phyloP scores from a whole-genome alignment of 2,113 vertebrate genomes.

The Hippocampus abdominalis region DNA sequence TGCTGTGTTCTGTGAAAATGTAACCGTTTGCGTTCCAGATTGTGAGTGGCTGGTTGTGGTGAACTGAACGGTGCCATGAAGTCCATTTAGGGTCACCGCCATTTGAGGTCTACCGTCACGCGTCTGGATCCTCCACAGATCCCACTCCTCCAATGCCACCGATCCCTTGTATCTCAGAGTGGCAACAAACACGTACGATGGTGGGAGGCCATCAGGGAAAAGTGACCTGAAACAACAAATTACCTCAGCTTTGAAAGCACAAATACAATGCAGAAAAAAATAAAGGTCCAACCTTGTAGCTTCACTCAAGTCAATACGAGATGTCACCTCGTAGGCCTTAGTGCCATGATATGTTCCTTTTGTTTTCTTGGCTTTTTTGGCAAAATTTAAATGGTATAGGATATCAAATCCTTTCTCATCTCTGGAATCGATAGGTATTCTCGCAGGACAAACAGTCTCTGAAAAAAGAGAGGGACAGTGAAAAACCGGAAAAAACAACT shows the following conservation, averaged over 20 bases:
- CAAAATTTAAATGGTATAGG: conserved; percentile 85
- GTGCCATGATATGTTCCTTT: conserved; percentile 78
- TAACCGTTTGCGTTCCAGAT: conserved; percentile 82
- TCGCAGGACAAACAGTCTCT: conserved; percentile 93
- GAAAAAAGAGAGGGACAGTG: conserved; percentile 14
- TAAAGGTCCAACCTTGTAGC: conserved; percentile 77
- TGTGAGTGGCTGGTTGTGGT: conserved; percentile 81
- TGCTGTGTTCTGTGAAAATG: conserved; percentile 75
- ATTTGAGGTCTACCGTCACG: conserved; percentile 84
- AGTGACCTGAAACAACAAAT: conserved; percentile 72
- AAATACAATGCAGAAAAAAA: conserved; percentile 4
- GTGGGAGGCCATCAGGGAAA: conserved; percentile 94
- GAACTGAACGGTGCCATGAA: conserved; percentile 81
- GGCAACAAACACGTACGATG: conserved; percentile 95
- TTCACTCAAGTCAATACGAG: conserved; percentile 84
- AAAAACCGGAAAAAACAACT: background rate
- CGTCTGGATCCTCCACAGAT: conserved; percentile 91
- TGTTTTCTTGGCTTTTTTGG: conserved; percentile 87
- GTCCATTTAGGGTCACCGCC: conserved; percentile 87
- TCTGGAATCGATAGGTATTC: conserved; percentile 85
- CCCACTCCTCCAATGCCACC: conserved; percentile 84
- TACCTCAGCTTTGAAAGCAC: conserved; percentile 3
- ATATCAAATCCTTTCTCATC: conserved; percentile 98
- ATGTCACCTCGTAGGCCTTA: conserved; percentile 89
- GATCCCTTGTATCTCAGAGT: conserved; percentile 89